Base-by-base conservation (phyloP, 92 coral and sea anemone genomes). In the Heliopora coerulea region DNA sequence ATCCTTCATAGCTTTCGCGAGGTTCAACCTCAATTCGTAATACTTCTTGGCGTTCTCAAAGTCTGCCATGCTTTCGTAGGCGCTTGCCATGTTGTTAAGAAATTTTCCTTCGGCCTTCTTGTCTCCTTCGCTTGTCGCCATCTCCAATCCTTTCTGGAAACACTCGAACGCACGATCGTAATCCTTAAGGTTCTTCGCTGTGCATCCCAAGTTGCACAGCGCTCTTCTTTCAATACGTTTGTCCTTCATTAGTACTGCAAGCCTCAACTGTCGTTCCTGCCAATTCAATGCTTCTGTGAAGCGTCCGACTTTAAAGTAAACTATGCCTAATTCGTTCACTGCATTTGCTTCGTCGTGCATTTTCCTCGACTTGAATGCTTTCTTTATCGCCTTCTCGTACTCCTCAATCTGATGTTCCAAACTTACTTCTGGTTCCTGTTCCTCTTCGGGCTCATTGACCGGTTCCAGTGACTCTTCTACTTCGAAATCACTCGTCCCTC, bases 91-190 rank as follows among this genome's bases (percentile, higher is more conserved):
- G 44, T 95, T 95, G 76, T 95, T 95, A 48, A 95, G 73, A n/a
- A 95, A 92, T 54, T 95, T 95, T 18, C 91, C 96, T 80, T 95
- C 96, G 20, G 96, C 96, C 1, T 79, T 83, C 37, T 89, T 91
- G 49, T 95, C 96, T 46, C 87, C 80, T 26, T 90, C 80, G 17
- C 79, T 80, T 40, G 84, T 84, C 41, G 96, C 96, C 44, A 95
- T 75, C 62, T 83, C 78, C 3, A 95, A 85, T 14, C 99, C 99
- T 74, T 95, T 88, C 68, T 90, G 96, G 59, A 90, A 95, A 60
- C 96, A 90, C 24, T 95, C 99, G 23, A 90, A 63, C 12, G 99
- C 99, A 15, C 82, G 82, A 59, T 95, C 99, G 2, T 88, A 50
- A 46, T 83, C 80, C 8, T 96, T 96, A 23, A 84, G 80, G 27